Evolutionary conservation across 2,888 invertebrate species (phyloP).

Genomic region (Noctua janthina): DNA sequence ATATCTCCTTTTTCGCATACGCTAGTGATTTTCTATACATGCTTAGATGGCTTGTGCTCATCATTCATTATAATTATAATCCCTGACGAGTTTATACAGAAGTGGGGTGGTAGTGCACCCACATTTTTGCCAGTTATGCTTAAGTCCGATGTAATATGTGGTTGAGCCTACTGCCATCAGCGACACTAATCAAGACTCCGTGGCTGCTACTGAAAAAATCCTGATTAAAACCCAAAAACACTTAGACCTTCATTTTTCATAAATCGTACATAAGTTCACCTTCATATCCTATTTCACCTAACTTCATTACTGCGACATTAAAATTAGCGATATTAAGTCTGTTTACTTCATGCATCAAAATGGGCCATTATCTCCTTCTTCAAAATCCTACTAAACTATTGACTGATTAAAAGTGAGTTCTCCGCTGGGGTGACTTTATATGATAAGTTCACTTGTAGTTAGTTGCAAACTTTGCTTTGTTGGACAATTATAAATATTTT

Average conservation of each 20-base stretch:
- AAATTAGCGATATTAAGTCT: neutral
- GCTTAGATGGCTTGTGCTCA: conserved; percentile 23
- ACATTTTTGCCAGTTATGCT: neutral
- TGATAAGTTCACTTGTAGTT: conserved; percentile 27
- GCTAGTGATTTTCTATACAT: neutral
- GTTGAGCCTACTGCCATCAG: neutral
- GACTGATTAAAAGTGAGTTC: conserved; percentile 31
- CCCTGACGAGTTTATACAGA: neutral
- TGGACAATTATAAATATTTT: conserved; percentile 9
- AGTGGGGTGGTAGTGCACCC: neutral
- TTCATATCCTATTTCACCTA: neutral
- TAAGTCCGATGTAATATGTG: neutral
- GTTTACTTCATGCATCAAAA: conserved; percentile 13
- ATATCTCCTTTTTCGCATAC: neutral
- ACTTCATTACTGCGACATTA: neutral
- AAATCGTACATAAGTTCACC: neutral
- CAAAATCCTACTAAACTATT: conserved; percentile 34
- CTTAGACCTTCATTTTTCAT: neutral
- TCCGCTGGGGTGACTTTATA: conserved; percentile 17
- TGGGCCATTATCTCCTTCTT: conserved; percentile 1
- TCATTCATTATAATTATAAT: conserved; percentile 7
- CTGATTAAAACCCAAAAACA: neutral
- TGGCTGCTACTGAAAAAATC: neutral
- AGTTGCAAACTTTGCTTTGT: neutral
- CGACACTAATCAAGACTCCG: neutral